phyloP scores from a whole-genome alignment of 2,888 invertebrate species.

The Macaria notata region DNA sequence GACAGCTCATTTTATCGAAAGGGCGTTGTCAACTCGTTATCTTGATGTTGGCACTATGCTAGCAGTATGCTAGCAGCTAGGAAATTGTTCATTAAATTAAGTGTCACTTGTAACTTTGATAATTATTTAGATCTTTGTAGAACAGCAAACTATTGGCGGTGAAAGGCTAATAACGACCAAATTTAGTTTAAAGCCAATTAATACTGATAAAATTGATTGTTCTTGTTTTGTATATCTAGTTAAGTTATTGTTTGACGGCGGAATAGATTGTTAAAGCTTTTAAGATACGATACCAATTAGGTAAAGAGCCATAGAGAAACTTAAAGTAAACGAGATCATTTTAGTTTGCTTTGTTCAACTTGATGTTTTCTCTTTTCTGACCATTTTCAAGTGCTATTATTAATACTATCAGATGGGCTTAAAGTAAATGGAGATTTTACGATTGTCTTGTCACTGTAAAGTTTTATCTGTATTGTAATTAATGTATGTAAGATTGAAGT shows the following conservation, averaged over 20 bases:
- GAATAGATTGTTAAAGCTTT: no score
- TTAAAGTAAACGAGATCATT: no score
- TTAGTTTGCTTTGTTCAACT: no score
- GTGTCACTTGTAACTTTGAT: constrained; percentile 11
- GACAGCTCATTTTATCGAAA: constrained; percentile 43
- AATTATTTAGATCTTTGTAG: constrained; percentile 9
- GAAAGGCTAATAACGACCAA: constrained; percentile 3
- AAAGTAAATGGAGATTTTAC: no score
- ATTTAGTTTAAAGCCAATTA: constrained; percentile 2
- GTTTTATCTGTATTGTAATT: no score
- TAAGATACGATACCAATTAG: no score
- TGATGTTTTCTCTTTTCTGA: no score
- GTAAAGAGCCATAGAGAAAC: no score
- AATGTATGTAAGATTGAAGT: no score
- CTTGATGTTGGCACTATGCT: constrained; percentile 1
- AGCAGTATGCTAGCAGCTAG: neutral
- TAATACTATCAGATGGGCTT: no score
- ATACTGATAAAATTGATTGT: constrained; percentile 3
- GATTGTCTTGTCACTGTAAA: no score
- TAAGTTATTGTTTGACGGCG: neutral
- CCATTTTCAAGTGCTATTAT: no score
- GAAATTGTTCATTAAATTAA: constrained; percentile 17
- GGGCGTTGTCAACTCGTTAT: constrained; percentile 35
- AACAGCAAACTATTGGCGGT: constrained; percentile 1
- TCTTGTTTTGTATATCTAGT: neutral